These are phyloP conservation scores for Orius laevigatus DNA, from an alignment of 1,140 invertebrate species.

Conservation along the genomic window DNA sequence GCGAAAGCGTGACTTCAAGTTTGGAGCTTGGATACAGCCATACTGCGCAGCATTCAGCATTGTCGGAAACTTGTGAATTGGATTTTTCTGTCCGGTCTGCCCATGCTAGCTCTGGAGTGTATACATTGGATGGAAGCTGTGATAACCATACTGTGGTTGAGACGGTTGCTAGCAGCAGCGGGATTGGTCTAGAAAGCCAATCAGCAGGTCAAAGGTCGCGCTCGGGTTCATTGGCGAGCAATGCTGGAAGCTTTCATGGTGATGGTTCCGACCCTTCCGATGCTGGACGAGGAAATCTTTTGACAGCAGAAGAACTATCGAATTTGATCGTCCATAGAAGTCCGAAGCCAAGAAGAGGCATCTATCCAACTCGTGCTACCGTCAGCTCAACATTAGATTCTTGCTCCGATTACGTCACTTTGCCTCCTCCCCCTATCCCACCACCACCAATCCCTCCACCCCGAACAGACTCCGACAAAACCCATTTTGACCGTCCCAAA, in stretches of 20 bases:
- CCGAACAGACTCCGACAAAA: conserved; percentile 42
- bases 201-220: conserved; percentile 29
- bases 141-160: conserved; percentile 26
- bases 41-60: conserved; percentile 61
- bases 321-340: conserved; percentile 58
- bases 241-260: conserved; percentile 57
- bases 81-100: conserved; percentile 33
- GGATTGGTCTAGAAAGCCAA: conserved; percentile 27
- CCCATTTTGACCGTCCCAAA: conserved; percentile 24
- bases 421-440: conserved; percentile 42
- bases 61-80: conserved; percentile 41
- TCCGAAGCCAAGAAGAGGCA: conserved; percentile 27
- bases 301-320: conserved; percentile 63
- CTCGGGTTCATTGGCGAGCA: conserved; percentile 59
- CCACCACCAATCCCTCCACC: conserved; percentile 46
- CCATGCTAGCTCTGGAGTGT: conserved; percentile 25
- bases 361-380: conserved; percentile 59
- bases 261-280: conserved; percentile 70
- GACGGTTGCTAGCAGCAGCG: conserved; percentile 31
- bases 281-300: conserved; percentile 43
- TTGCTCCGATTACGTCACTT: conserved; percentile 72
- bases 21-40: conserved; percentile 64
- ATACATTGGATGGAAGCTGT: conserved; percentile 28
- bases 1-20: conserved; percentile 51
- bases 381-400: conserved; percentile 70